phyloP scores from a whole-genome alignment of 2,797 vertebrate species.

The Myioborus miniatus region DNA sequence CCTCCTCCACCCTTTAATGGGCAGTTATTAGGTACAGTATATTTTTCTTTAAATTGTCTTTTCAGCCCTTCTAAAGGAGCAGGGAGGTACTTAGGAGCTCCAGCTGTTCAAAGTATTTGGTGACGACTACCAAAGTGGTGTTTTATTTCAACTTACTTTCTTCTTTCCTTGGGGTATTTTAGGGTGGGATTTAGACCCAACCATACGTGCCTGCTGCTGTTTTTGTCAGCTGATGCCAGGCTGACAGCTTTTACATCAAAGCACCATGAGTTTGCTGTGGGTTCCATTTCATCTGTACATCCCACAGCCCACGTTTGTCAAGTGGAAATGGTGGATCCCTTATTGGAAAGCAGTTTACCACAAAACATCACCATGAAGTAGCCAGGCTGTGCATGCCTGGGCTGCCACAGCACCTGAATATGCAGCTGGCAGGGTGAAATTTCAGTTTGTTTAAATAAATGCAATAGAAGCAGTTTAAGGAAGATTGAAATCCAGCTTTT shows the following conservation, averaged over 20 bases:
- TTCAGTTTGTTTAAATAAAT: background rate
- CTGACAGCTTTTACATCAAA: background rate
- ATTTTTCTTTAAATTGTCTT: conserved; percentile 42
- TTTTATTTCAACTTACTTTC: background rate
- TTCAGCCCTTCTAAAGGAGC: background rate
- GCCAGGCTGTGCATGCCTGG: background rate
- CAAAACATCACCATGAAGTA: background rate
- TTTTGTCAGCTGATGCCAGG: background rate
- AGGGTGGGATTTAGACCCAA: background rate
- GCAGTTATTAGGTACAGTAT: background rate
- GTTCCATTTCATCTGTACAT: background rate
- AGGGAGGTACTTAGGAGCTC: background rate
- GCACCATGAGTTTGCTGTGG: fast-evolving
- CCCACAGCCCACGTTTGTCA: background rate
- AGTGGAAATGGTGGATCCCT: conserved; percentile 30
- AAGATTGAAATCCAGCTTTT: background rate
- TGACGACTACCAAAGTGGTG: background rate
- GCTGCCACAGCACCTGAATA: background rate
- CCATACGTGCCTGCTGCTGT: background rate
- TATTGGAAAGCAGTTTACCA: background rate
- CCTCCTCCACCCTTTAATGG: background rate
- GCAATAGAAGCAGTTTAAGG: background rate
- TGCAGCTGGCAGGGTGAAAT: conserved; percentile 11
- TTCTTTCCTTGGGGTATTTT: conserved; percentile 39
- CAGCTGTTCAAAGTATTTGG: conserved; percentile 28